These are phyloP conservation scores for Marisa cornuarietis DNA, from an alignment of 1,140 invertebrate genomes.

Conservation along the genomic window DNA sequence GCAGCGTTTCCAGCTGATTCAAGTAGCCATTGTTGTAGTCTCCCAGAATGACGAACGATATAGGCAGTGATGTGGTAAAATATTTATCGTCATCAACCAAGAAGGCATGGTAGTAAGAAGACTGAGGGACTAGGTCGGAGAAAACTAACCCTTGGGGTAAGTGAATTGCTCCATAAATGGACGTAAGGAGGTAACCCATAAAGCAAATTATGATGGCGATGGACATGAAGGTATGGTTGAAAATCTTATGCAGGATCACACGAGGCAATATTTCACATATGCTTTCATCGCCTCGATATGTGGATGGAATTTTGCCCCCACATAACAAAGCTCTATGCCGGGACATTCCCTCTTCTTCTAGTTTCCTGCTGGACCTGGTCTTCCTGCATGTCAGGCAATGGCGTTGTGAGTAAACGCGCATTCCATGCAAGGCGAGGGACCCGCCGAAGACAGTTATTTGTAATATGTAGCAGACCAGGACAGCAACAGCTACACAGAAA, in stretches of 20 bases:
- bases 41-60: slow-evolving; percentile 21
- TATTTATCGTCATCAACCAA: slow-evolving; percentile 12
- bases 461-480: slow-evolving; percentile 40
- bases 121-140: slow-evolving; percentile 59
- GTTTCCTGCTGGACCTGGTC: slow-evolving; percentile 20
- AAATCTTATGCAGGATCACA: neutral
- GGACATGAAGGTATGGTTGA: neutral
- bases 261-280: slow-evolving; percentile 18
- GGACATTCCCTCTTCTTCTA: neutral
- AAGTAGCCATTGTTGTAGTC: slow-evolving; percentile 14
- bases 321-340: neutral
- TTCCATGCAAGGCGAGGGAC: slow-evolving; percentile 38
- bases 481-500: slow-evolving; percentile 27
- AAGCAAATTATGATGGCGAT: slow-evolving; percentile 78
- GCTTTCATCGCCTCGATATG: slow-evolving; percentile 6
- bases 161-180: slow-evolving; percentile 85
- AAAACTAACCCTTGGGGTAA: slow-evolving; percentile 86
- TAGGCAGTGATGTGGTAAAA: slow-evolving; percentile 18
- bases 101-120: slow-evolving; percentile 53
- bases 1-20: slow-evolving; percentile 7
- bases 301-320: slow-evolving; percentile 5
- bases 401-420: slow-evolving; percentile 24
- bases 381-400: slow-evolving; percentile 34
- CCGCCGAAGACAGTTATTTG: slow-evolving; percentile 35
- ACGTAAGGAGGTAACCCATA: slow-evolving; percentile 81